Percentiles rank a stretch among this genome's conserved stretches.
These are phyloP conservation scores for Opisthograptis luteolata DNA, from an alignment of 2,888 invertebrate genomes.

Conservation along the genomic window DNA sequence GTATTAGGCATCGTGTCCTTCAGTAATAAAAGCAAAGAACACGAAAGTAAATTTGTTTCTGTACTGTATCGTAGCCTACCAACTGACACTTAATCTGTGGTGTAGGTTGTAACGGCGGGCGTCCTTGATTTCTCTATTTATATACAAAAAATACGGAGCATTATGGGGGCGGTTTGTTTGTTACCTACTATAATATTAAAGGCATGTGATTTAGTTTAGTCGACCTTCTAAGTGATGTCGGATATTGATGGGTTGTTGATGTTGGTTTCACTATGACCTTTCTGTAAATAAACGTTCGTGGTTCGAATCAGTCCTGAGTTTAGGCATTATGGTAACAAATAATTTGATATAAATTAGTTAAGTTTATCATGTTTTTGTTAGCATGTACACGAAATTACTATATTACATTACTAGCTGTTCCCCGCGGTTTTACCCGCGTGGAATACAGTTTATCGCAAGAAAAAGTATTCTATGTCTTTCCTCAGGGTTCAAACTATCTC, in stretches of 20 bases:
- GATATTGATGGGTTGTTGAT: constrained; percentile 15
- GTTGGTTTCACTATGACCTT: constrained; percentile 8
- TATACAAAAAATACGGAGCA: constrained; percentile 14
- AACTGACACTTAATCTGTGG: constrained; percentile 9
- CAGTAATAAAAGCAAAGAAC: constrained; percentile 13
- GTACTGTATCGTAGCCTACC: constrained; percentile 1
- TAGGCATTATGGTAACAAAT: too few species aligned
- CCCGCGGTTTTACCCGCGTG: too few species aligned
- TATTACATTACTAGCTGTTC: too few species aligned
- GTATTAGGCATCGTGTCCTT: background rate
- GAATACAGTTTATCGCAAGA: too few species aligned
- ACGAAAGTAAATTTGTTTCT: constrained; percentile 2
- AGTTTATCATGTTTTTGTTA: too few species aligned
- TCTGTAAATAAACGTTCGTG: background rate
- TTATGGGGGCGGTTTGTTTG: constrained; percentile 13
- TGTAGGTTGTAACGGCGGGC: constrained; percentile 14
- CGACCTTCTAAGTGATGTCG: constrained; percentile 14
- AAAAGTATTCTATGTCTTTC: too few species aligned
- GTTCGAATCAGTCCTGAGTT: too few species aligned
- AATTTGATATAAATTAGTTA: too few species aligned
- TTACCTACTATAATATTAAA: constrained; percentile 19
- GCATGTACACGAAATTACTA: too few species aligned
- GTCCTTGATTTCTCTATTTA: constrained; percentile 32
- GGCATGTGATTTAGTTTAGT: constrained; percentile 11
- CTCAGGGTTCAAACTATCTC: too few species aligned